Conservation (phyloP, 2,113 vertebrate genomes). For the Diphyllodes magnificus region DNA sequence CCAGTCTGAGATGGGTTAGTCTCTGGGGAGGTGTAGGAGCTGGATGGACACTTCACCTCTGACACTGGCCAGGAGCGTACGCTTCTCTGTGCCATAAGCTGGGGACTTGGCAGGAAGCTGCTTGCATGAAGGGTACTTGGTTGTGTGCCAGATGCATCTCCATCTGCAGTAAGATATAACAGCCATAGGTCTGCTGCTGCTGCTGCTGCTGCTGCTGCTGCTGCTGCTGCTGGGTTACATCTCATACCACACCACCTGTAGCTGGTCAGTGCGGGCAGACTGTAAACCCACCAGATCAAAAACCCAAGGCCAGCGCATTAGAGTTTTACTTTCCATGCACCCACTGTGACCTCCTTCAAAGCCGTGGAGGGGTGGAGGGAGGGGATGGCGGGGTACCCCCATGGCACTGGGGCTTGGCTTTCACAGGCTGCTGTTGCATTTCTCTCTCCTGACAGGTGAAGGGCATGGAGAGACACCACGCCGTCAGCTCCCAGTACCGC, state of each 20-base stretch:
- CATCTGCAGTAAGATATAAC: background rate
- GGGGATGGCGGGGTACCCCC: fast-evolving
- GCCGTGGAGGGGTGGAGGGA: fast-evolving
- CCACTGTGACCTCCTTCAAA: background rate
- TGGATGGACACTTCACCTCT: background rate
- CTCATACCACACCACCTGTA: fast-evolving
- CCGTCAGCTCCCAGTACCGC: constrained; percentile 83
- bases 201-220: background rate
- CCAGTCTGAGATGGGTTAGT: background rate
- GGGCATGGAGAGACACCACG: constrained; percentile 76
- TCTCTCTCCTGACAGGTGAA: constrained; percentile 75
- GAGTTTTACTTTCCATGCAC: background rate
- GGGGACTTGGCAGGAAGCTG: background rate
- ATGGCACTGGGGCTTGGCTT: background rate
- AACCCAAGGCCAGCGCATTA: background rate
- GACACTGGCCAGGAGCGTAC: fast-evolving
- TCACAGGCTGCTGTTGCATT: background rate
- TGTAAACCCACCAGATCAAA: background rate
- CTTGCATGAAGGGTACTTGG: background rate
- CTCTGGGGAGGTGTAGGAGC: background rate
- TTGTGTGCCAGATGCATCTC: background rate
- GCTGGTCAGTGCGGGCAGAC: fast-evolving
- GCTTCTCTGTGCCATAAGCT: background rate
- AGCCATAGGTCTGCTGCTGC: background rate
- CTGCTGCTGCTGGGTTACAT: background rate